phyloP scores from a whole-genome alignment of 2,113 vertebrate genomes.

The Phoenicopterus ruber region DNA sequence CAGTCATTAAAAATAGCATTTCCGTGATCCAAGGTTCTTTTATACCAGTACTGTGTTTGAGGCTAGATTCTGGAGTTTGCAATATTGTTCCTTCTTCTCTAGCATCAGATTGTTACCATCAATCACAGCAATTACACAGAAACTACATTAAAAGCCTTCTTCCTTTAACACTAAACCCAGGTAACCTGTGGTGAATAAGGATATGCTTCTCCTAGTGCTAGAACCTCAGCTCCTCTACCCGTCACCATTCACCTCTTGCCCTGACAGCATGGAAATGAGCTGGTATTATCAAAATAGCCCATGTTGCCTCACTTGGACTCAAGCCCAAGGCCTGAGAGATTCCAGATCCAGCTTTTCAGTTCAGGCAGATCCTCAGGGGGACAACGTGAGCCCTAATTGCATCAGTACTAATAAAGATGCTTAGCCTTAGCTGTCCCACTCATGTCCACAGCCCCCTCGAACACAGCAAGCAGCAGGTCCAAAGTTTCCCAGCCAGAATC shows the following conservation, averaged over 20 bases:
- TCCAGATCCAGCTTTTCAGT: neutral
- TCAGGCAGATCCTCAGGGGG: neutral
- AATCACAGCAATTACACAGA: neutral
- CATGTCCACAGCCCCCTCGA: neutral
- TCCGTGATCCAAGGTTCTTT: slow-evolving; percentile 42
- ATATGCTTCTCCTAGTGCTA: neutral
- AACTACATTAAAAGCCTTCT: neutral
- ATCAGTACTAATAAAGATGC: neutral
- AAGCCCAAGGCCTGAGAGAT: neutral
- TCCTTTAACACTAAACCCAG: neutral
- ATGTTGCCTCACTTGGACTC: neutral
- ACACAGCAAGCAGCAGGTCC: neutral
- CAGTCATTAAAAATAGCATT: slow-evolving; percentile 65
- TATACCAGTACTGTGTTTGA: slow-evolving; percentile 12
- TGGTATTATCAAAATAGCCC: neutral
- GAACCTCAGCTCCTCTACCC: neutral
- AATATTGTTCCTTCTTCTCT: neutral
- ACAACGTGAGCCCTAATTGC: neutral
- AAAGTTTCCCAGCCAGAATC: neutral
- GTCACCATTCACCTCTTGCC: neutral
- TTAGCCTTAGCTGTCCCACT: neutral
- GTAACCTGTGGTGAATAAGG: neutral
- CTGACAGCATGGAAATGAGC: neutral
- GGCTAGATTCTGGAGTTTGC: neutral
- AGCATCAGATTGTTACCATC: neutral